phyloP scores from a whole-genome alignment of 1,140 invertebrate species.

The Eubasilissa regina region DNA sequence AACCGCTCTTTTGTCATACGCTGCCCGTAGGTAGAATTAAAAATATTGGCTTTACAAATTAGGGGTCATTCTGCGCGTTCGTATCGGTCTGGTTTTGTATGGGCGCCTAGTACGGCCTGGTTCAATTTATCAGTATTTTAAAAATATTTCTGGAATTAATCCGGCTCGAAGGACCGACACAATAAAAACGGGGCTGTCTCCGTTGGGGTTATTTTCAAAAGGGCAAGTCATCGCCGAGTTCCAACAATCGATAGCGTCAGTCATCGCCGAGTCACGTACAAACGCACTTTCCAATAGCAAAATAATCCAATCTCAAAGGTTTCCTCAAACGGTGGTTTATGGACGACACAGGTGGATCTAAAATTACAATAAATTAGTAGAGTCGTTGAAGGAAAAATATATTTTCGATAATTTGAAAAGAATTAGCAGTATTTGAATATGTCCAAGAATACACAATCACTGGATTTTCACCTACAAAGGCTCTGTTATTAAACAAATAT shows the following conservation, averaged over 20 bases:
- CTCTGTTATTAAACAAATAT: too few species aligned
- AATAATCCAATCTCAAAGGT: neutral
- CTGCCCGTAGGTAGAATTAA: neutral
- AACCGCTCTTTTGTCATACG: too few species aligned
- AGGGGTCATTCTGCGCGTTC: neutral
- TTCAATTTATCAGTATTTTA: neutral
- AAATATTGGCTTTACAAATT: constrained; percentile 31
- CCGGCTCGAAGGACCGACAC: neutral
- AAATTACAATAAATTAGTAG: neutral
- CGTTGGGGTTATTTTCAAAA: neutral
- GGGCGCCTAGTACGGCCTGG: constrained; percentile 6
- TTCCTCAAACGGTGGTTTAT: neutral
- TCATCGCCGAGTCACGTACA: constrained; percentile 1
- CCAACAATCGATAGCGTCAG: neutral
- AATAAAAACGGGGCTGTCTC: constrained; percentile 23
- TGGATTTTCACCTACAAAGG: too few species aligned
- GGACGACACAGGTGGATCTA: neutral
- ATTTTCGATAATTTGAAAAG: too few species aligned
- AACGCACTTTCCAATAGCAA: neutral
- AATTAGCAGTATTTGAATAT: too few species aligned
- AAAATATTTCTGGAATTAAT: neutral
- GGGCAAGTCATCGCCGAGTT: neutral
- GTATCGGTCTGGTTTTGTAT: constrained; percentile 1
- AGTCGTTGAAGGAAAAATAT: too few species aligned
- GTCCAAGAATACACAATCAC: too few species aligned